These are phyloP conservation scores for Coreius guichenoti DNA, from an alignment of 2,797 vertebrate species.

Conservation along the genomic window DNA sequence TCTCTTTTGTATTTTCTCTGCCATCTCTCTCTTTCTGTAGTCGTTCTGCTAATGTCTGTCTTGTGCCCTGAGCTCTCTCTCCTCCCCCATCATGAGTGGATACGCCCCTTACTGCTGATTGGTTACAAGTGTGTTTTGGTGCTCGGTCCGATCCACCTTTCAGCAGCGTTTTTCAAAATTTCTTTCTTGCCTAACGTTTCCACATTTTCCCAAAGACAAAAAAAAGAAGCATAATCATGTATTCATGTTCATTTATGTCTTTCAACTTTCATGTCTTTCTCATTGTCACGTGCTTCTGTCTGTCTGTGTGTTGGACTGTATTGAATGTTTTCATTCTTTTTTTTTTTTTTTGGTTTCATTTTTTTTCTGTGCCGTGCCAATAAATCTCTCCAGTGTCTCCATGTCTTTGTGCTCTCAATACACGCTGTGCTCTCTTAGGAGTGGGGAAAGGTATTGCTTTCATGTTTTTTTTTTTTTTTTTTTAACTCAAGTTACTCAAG, in stretches of 20 bases:
- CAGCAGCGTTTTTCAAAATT: background rate
- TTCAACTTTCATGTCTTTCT: background rate
- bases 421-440: conserved; percentile 49
- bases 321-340: conserved; percentile 22
- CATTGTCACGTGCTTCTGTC: conserved; percentile 2
- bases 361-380: conserved; percentile 34
- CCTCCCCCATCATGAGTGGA: background rate
- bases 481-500: conserved; percentile 37
- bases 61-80: too few species aligned
- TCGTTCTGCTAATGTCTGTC: too few species aligned
- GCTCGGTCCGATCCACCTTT: background rate
- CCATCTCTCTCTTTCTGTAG: too few species aligned
- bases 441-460: conserved; percentile 60
- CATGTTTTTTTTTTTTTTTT: conserved; percentile 49
- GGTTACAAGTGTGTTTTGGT: background rate
- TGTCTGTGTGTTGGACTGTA: conserved; percentile 1
- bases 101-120: background rate
- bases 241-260: background rate
- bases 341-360: background rate
- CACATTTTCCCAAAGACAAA: background rate
- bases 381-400: conserved; percentile 46
- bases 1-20: too few species aligned
- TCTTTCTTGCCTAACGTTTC: background rate
- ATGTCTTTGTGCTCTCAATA: conserved; percentile 52
- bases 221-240: background rate